phyloP scores from a whole-genome alignment of 2,113 vertebrate genomes.

The Cervus canadensis region DNA sequence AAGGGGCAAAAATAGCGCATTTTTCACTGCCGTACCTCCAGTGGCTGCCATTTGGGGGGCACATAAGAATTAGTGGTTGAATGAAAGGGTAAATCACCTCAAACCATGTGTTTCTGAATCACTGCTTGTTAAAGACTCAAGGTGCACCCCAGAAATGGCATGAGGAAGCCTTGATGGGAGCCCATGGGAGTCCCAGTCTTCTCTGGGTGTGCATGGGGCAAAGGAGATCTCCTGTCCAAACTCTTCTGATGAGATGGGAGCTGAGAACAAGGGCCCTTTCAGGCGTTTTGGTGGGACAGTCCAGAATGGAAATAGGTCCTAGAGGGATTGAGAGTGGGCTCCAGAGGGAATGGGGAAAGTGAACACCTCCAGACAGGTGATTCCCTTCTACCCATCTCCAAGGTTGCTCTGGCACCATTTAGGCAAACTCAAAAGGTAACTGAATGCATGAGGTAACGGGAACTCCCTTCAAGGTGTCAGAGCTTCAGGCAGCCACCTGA shows the following conservation, averaged over 20 bases:
- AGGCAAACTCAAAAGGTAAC: neutral
- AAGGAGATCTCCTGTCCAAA: neutral
- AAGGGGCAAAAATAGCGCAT: neutral
- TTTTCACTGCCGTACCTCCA: neutral
- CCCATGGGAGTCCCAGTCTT: no score
- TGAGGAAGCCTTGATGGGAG: neutral
- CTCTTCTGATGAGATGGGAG: neutral
- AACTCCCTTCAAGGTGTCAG: neutral
- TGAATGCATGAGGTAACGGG: neutral
- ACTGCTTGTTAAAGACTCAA: neutral
- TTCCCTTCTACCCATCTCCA: neutral
- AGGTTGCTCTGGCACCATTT: neutral
- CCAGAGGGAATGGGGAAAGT: neutral
- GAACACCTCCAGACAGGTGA: rapidly evolving
- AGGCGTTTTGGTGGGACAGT: neutral
- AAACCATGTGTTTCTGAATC: neutral
- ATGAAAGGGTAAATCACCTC: neutral
- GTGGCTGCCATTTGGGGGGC: neutral
- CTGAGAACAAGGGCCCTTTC: neutral
- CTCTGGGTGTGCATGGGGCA: rapidly evolving
- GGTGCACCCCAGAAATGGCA: neutral
- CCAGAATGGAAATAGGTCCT: neutral
- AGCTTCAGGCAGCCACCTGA: neutral
- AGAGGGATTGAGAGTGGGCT: neutral
- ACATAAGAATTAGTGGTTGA: neutral